Evolutionary conservation across 2,888 invertebrate species (phyloP).

Genomic region (Chymomyza amoena): DNA sequence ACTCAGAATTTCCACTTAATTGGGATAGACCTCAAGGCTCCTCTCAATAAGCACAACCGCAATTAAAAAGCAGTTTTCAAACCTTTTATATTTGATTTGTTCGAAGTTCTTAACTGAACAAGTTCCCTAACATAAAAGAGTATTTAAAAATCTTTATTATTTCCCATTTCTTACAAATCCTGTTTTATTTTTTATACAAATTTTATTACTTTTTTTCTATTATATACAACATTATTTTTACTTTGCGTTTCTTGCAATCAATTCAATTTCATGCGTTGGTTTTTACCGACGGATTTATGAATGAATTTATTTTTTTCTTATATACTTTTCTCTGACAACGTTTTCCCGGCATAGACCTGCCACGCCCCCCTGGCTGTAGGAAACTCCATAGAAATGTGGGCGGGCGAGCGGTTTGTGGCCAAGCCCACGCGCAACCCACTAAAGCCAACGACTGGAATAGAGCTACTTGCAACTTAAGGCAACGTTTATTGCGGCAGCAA

Average conservation of each 20-base stretch:
- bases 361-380: constrained; percentile 43
- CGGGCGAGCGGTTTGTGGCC: constrained; percentile 45
- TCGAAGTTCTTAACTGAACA: no score
- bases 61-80: neutral
- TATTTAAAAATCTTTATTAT: neutral
- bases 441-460: constrained; percentile 23
- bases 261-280: constrained; percentile 71
- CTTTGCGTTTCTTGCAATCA: constrained; percentile 59
- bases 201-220: constrained; percentile 9
- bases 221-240: constrained; percentile 21
- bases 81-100: neutral
- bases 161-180: neutral
- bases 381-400: constrained; percentile 67
- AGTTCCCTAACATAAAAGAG: neutral
- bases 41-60: no score
- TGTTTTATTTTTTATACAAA: neutral
- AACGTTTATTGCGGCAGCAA: neutral
- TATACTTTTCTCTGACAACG: constrained; percentile 18
- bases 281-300: constrained; percentile 67
- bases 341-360: constrained; percentile 50
- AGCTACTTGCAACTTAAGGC: neutral
- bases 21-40: no score
- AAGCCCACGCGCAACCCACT: constrained; percentile 71
- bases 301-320: constrained; percentile 63
- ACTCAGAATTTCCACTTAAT: no score